Conservation (phyloP, 2,888 invertebrate genomes). For the Pterobdella sp. region DNA sequence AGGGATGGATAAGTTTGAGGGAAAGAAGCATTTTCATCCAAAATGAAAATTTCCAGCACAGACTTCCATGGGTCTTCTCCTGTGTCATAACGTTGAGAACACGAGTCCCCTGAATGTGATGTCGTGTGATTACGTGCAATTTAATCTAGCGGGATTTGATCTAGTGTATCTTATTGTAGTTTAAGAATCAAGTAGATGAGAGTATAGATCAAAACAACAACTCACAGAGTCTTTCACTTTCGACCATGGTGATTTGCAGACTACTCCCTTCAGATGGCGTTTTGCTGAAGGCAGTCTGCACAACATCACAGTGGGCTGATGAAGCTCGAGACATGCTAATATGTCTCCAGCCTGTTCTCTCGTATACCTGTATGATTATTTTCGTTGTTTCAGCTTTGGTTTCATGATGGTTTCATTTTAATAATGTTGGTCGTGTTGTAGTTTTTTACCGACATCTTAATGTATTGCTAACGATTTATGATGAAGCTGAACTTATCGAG, state of each 20-base stretch:
- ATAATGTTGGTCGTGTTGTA: too few species aligned
- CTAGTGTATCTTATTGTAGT: too few species aligned
- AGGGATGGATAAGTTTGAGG: too few species aligned
- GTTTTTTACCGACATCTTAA: too few species aligned
- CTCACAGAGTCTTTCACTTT: slow-evolving; percentile 80
- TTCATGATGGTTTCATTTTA: too few species aligned
- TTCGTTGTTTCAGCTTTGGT: too few species aligned
- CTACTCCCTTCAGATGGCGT: slow-evolving; percentile 79
- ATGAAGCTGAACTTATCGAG: too few species aligned
- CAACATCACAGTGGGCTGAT: slow-evolving; percentile 80
- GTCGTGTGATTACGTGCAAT: too few species aligned
- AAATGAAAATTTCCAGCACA: slow-evolving; percentile 6
- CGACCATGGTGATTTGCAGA: slow-evolving; percentile 72
- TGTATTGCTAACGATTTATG: too few species aligned
- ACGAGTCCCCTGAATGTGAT: slow-evolving; percentile 19
- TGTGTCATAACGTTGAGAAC: slow-evolving; percentile 25
- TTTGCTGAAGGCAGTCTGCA: slow-evolving; percentile 79
- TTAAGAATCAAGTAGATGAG: background rate
- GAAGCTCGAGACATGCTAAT: slow-evolving; percentile 74
- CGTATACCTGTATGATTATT: slow-evolving; percentile 59
- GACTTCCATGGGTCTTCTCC: slow-evolving; percentile 23
- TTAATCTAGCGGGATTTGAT: too few species aligned
- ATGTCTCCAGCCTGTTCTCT: slow-evolving; percentile 81
- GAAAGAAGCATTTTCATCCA: slow-evolving; percentile 21
- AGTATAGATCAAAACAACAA: background rate